Evolutionary conservation across 2,797 vertebrate species (phyloP).

Genomic region (Rhynchonycteris naso): DNA sequence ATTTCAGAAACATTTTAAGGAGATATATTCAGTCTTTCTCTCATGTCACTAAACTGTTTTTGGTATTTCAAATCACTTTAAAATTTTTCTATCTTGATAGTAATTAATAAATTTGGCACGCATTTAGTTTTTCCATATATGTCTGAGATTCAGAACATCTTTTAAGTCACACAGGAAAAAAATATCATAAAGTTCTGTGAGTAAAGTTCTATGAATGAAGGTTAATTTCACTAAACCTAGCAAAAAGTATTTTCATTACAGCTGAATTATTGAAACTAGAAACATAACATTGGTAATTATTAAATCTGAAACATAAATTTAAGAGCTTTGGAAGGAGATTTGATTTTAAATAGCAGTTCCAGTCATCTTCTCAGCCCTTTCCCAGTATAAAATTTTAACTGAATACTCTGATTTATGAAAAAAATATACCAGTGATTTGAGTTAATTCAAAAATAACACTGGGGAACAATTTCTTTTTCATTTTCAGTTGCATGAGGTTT

Average conservation of each 20-base stretch:
- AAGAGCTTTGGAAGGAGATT: constrained; percentile 43
- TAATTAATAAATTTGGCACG: constrained; percentile 46
- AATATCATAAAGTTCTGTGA: constrained; percentile 48
- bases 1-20: constrained; percentile 47
- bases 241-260: constrained; percentile 50
- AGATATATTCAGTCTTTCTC: constrained; percentile 47
- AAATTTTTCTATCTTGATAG: constrained; percentile 56
- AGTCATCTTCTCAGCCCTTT: background rate
- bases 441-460: constrained; percentile 19
- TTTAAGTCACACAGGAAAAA: constrained; percentile 33
- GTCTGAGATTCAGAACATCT: constrained; percentile 41
- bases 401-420: background rate
- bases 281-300: constrained; percentile 23
- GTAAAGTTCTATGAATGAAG: constrained; percentile 55
- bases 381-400: background rate
- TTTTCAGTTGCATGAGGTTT: too few relatives aligned
- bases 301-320: constrained; percentile 49
- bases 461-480: too few relatives aligned
- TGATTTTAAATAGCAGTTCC: constrained; percentile 31
- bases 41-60: constrained; percentile 53
- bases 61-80: constrained; percentile 58
- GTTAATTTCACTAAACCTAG: constrained; percentile 58
- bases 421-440: background rate
- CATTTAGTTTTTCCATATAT: background rate
- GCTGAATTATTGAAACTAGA: constrained; percentile 59